These are phyloP conservation scores for Harpegnathos saltator DNA, from an alignment of 1,140 invertebrate species.

Conservation along the genomic window DNA sequence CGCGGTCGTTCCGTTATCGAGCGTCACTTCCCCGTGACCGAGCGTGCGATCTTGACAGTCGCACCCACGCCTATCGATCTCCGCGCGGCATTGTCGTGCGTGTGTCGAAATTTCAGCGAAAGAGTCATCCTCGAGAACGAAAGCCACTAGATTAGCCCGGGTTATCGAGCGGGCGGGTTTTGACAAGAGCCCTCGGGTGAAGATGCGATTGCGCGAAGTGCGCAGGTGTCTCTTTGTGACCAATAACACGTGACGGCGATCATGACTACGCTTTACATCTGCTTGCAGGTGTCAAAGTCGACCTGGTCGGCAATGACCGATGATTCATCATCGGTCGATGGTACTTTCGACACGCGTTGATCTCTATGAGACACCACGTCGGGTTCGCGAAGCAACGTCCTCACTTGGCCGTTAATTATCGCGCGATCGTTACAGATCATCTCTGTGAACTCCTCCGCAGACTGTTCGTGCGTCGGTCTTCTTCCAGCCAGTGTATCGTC, in stretches of 20 bases:
- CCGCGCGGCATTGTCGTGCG: no score
- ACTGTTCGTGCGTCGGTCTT: neutral
- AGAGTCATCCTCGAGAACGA: no score
- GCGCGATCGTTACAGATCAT: neutral
- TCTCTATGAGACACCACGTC: neutral
- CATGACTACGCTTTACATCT: neutral
- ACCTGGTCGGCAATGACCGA: neutral
- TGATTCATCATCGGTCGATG: neutral
- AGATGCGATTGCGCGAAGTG: neutral
- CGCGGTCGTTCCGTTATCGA: no score
- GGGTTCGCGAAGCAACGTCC: neutral
- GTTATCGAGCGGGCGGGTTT: no score
- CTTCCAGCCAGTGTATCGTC: neutral
- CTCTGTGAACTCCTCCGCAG: neutral
- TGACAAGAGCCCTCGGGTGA: neutral
- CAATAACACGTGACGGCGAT: slow-evolving; percentile 17
- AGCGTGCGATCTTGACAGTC: no score
- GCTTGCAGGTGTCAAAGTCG: neutral
- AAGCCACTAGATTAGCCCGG: no score
- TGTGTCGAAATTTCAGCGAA: no score
- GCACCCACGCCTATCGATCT: no score
- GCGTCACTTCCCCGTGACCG: no score
- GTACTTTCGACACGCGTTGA: neutral
- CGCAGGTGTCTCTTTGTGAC: slow-evolving; percentile 25
- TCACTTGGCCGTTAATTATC: neutral